Evolutionary conservation across 1,140 invertebrate species (phyloP).

Genomic region (Penaeus indicus): DNA sequence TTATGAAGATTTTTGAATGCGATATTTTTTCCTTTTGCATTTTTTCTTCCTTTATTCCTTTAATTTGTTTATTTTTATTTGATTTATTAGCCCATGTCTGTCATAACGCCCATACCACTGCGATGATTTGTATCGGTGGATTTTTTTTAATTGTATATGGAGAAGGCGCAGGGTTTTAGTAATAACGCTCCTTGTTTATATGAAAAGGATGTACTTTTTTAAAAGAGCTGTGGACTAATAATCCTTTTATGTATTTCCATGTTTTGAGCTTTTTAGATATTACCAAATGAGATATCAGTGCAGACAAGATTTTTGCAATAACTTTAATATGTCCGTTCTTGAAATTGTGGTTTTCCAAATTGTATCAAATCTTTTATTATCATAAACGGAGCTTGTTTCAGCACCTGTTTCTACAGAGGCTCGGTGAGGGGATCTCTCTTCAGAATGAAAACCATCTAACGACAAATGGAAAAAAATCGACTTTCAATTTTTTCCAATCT

Average conservation of each 20-base stretch:
- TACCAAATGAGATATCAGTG: conserved; percentile 23
- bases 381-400: conserved; percentile 35
- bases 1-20: too few species aligned
- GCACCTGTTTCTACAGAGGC: conserved; percentile 29
- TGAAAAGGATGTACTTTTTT: conserved; percentile 35
- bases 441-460: neutral
- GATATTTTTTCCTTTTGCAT: too few species aligned
- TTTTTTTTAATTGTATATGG: conserved; percentile 20
- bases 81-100: too few species aligned
- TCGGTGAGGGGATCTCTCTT: conserved; percentile 17
- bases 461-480: conserved; percentile 3
- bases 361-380: conserved; percentile 34
- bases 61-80: too few species aligned
- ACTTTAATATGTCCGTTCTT: conserved; percentile 38
- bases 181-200: conserved; percentile 30
- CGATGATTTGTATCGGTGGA: neutral
- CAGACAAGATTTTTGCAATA: conserved; percentile 49
- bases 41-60: too few species aligned
- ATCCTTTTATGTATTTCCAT: conserved; percentile 47
- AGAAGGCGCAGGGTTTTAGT: conserved; percentile 45
- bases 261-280: conserved; percentile 50
- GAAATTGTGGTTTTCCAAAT: conserved; percentile 42
- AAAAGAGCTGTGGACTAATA: conserved; percentile 33
- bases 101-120: neutral
- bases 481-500: neutral